phyloP scores from a whole-genome alignment of 92 coral and sea anemone genomes.

The Parazoanthus atlanticus region DNA sequence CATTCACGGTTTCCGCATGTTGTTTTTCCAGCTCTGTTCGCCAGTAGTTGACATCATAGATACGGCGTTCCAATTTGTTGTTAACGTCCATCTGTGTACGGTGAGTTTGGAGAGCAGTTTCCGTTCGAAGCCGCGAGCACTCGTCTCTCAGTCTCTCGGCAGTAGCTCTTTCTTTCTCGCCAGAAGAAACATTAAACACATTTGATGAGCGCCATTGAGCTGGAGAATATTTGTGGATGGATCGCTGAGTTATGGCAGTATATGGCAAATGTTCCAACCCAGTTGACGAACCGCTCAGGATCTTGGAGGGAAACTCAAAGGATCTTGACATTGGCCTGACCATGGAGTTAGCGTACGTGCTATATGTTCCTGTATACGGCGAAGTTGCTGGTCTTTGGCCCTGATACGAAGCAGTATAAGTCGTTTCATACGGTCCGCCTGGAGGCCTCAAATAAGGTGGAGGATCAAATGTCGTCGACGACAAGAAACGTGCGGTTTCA shows the following conservation, averaged over 20 bases:
- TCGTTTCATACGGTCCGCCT: conserved; percentile 93
- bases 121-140: conserved; percentile 96
- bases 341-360: conserved; percentile 53
- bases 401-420: conserved; percentile 85
- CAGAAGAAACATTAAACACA: conserved; percentile 85
- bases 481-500: conserved; percentile 85
- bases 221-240: conserved; percentile 83
- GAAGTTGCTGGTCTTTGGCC: conserved; percentile 59
- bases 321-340: conserved; percentile 68
- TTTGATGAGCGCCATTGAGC: conserved; percentile 97
- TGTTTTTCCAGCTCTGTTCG: conserved; percentile 88
- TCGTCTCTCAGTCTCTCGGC: conserved; percentile 97
- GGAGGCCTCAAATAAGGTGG: conserved; percentile 88
- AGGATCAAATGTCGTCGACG: conserved; percentile 90
- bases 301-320: conserved; percentile 85
- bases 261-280: conserved; percentile 91
- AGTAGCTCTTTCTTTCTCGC: conserved; percentile 95
- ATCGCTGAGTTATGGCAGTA: conserved; percentile 79
- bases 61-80: conserved; percentile 90
- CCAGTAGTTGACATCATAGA: conserved; percentile 91
- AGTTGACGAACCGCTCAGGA: conserved; percentile 79
- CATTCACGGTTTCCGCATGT: conserved; percentile 92
- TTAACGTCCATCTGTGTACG: conserved; percentile 96
- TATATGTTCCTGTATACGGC: conserved; percentile 70
- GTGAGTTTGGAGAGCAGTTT: conserved; percentile 88